Conservation (phyloP, 2,113 vertebrate species). For the Centrocercus urophasianus region DNA sequence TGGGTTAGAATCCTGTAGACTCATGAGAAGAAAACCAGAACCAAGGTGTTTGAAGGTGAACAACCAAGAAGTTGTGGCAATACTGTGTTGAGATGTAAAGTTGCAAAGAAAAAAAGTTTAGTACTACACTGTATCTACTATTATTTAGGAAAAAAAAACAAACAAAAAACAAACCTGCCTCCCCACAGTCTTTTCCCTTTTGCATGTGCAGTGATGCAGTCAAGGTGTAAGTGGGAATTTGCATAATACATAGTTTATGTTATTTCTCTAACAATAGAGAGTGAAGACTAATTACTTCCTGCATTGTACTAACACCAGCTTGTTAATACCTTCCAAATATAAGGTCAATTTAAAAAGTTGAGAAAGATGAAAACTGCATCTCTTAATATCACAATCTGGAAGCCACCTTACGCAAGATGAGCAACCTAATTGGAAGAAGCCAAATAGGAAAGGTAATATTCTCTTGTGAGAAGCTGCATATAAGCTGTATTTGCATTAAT, state of each 20-base stretch:
- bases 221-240: not conserved
- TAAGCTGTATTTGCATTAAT: not conserved
- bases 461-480: not conserved
- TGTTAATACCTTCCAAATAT: not conserved
- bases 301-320: not conserved
- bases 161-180: too few relatives aligned
- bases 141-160: not conserved
- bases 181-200: not conserved
- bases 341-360: not conserved
- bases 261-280: conserved; percentile 30
- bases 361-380: not conserved
- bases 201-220: not conserved
- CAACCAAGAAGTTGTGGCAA: not conserved
- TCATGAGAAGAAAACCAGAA: not conserved
- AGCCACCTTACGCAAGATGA: not conserved
- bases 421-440: not conserved
- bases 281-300: not conserved
- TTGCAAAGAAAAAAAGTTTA: not conserved
- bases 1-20: not conserved
- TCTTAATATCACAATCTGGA: not conserved
- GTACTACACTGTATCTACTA: not conserved
- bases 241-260: not conserved
- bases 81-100: not conserved
- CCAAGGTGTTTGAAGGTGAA: not conserved
- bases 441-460: not conserved